Conservation (phyloP, 1,140 invertebrate genomes). For the Drosophila santomea region DNA sequence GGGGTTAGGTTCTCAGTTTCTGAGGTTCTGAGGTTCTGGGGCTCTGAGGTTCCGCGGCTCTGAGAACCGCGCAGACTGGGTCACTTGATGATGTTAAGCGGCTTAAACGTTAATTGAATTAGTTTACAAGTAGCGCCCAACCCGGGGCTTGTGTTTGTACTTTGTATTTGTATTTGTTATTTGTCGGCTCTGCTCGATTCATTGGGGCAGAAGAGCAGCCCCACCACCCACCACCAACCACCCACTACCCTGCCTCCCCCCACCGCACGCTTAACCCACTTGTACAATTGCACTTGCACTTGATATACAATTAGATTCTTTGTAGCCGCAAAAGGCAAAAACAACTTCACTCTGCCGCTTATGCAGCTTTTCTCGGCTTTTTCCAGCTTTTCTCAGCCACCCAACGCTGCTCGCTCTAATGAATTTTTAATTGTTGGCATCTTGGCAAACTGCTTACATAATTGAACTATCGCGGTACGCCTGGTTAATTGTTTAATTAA, state of each 20-base stretch:
- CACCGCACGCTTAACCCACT: slow-evolving; percentile 39
- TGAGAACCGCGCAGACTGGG: slow-evolving; percentile 40
- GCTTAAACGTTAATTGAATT: slow-evolving; percentile 82
- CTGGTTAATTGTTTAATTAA: slow-evolving; percentile 82
- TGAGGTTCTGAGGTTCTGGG: too few relatives aligned
- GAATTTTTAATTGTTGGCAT: slow-evolving; percentile 78
- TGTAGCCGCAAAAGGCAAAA: slow-evolving; percentile 65
- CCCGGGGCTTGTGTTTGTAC: slow-evolving; percentile 13
- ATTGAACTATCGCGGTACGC: slow-evolving; percentile 67
- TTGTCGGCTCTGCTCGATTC: slow-evolving; percentile 25
- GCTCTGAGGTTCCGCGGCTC: too few relatives aligned
- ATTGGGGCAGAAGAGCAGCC: slow-evolving; percentile 32
- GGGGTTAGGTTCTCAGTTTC: too few relatives aligned
- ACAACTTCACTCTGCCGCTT: slow-evolving; percentile 46
- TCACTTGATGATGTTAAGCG: slow-evolving; percentile 76
- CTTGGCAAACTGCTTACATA: slow-evolving; percentile 74
- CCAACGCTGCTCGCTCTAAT: slow-evolving; percentile 59
- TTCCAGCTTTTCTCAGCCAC: slow-evolving; percentile 3
- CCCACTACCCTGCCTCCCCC: not conserved
- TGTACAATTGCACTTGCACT: slow-evolving; percentile 73
- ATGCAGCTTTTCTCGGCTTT: slow-evolving; percentile 43
- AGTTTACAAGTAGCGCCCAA: slow-evolving; percentile 71
- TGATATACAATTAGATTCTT: slow-evolving; percentile 78
- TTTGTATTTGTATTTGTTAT: slow-evolving; percentile 23
- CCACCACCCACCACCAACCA: not conserved